These are phyloP conservation scores for Blastomussa wellsi DNA, from an alignment of 92 coral and sea anemone genomes.

Conservation along the genomic window DNA sequence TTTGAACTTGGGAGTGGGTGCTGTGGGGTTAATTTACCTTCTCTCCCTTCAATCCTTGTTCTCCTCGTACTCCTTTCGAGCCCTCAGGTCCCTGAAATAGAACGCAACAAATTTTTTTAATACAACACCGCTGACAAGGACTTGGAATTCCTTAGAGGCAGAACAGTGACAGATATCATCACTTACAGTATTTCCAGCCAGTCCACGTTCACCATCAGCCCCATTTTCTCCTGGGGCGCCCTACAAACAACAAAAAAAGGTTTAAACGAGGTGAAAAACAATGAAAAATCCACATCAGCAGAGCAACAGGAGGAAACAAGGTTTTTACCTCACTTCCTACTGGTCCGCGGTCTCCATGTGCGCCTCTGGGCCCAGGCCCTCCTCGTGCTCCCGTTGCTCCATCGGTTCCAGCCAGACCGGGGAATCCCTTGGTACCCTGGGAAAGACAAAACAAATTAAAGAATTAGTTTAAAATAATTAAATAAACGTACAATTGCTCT, in stretches of 20 bases:
- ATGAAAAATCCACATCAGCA: neutral
- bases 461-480: neutral
- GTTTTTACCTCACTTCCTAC: constrained; percentile 20
- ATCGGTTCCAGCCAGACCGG: constrained; percentile 17
- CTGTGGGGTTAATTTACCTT: constrained; percentile 32
- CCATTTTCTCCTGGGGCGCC: constrained; percentile 49
- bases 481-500: neutral
- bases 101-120: neutral
- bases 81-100: constrained; percentile 56
- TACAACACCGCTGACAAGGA: neutral
- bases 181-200: constrained; percentile 56
- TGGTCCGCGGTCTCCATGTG: constrained; percentile 61
- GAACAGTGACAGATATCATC: neutral
- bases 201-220: constrained; percentile 54
- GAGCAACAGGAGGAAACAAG: neutral
- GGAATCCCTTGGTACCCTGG: constrained; percentile 33
- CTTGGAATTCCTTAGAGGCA: neutral
- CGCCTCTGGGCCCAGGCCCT: constrained; percentile 58
- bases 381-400: constrained; percentile 61
- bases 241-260: constrained; percentile 3
- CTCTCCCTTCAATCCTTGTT: constrained; percentile 47
- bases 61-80: constrained; percentile 53
- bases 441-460: neutral
- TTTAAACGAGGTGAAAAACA: neutral
- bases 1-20: neutral